Percentiles rank a stretch among this genome's conserved stretches.
These are phyloP conservation scores for Dipodomys merriami DNA, from an alignment of 2,113 vertebrate species.

Conservation along the genomic window DNA sequence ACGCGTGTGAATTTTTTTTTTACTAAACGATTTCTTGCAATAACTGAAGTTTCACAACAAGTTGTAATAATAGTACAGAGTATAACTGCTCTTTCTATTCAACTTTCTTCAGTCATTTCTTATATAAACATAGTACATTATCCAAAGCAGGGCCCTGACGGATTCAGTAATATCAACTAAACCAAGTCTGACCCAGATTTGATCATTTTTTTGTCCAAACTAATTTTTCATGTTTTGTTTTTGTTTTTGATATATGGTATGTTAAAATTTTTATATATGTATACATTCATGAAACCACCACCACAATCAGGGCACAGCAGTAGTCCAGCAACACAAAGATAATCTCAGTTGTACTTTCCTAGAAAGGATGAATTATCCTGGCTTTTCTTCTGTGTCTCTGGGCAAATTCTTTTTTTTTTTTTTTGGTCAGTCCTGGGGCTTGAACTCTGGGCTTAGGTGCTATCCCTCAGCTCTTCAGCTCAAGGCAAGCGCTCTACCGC, in stretches of 20 bases:
- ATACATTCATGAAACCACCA: background rate
- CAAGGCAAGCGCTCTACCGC: no score
- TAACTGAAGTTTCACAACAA: background rate
- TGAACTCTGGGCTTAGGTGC: no score
- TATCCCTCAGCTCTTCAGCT: no score
- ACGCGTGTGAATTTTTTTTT: background rate
- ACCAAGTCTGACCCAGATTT: background rate
- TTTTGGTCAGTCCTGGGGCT: no score
- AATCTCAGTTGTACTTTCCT: background rate
- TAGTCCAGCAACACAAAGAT: background rate
- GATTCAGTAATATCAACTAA: background rate
- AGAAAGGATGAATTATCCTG: background rate
- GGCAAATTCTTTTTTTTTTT: background rate
- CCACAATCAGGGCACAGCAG: background rate
- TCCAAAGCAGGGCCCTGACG: background rate
- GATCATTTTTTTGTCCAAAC: background rate
- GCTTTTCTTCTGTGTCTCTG: background rate
- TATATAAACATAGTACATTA: background rate
- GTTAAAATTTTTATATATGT: background rate
- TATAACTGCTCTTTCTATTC: background rate
- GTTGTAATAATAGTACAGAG: background rate
- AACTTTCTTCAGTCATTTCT: background rate
- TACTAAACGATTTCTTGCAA: slow-evolving; percentile 23
- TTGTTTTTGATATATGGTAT: background rate
- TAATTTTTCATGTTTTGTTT: background rate